Conservation (phyloP, 2,888 invertebrate species). For the Andrena marginata region DNA sequence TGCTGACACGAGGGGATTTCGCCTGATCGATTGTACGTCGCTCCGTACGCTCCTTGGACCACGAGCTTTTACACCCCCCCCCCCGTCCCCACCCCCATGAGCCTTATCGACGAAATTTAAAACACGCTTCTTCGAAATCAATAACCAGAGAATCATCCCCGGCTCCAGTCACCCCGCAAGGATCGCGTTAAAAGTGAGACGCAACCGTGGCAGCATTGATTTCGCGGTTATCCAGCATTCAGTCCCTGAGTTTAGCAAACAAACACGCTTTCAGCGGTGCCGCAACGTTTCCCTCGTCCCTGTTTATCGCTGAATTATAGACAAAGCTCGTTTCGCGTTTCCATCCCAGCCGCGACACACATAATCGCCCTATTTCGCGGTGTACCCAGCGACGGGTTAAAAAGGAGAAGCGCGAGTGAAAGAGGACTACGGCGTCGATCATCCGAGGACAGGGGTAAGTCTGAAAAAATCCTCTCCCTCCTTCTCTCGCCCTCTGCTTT, state of each 20-base stretch:
- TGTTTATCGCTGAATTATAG: constrained; percentile 62
- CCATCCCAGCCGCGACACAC: constrained; percentile 53
- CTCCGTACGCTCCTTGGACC: constrained; percentile 60
- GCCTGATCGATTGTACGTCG: constrained; percentile 78
- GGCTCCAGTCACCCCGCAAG: no score
- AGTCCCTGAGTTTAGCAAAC: constrained; percentile 40
- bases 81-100: no score
- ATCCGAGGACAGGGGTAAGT: constrained; percentile 67
- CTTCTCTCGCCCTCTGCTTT: neutral
- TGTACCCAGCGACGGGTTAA: constrained; percentile 43
- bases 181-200: neutral
- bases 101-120: constrained; percentile 6
- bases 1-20: constrained; percentile 67
- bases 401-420: constrained; percentile 41
- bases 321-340: constrained; percentile 53
- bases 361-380: constrained; percentile 67
- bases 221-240: constrained; percentile 25
- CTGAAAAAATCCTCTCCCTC: constrained; percentile 71
- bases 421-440: constrained; percentile 64
- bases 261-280: constrained; percentile 39
- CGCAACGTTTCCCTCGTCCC: constrained; percentile 29
- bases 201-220: neutral
- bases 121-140: neutral
- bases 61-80: constrained; percentile 33
- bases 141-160: neutral